phyloP scores from a whole-genome alignment of 2,113 vertebrate species.

The Notarius lentiginosus region DNA sequence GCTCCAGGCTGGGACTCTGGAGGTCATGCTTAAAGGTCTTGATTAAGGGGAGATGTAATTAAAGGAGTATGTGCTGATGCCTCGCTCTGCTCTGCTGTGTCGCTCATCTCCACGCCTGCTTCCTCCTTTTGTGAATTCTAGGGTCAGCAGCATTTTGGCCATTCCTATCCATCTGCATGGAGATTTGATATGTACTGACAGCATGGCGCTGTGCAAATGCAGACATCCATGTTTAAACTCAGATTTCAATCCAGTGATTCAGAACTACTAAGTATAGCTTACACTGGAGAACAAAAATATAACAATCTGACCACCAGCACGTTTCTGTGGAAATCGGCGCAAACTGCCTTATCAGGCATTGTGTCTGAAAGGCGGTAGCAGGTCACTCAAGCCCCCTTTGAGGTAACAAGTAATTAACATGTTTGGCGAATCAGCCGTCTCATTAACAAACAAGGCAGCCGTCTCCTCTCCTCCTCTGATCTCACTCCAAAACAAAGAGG shows the following conservation, averaged over 20 bases:
- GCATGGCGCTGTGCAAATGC: constrained; percentile 39
- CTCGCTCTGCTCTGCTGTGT: neutral
- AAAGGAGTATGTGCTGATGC: constrained; percentile 2
- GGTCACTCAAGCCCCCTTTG: constrained; percentile 43
- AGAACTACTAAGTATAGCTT: neutral
- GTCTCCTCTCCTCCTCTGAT: constrained; percentile 51
- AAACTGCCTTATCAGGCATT: constrained; percentile 29
- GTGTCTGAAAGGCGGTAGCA: constrained; percentile 28
- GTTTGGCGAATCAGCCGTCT: constrained; percentile 49
- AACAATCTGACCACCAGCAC: constrained; percentile 13
- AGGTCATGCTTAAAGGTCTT: constrained; percentile 3
- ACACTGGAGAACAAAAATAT: neutral
- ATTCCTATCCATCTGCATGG: constrained; percentile 39
- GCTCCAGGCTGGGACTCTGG: neutral
- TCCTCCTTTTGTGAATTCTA: constrained; percentile 10
- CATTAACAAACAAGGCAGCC: constrained; percentile 54
- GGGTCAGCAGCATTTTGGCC: constrained; percentile 41
- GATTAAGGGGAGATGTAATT: constrained; percentile 12
- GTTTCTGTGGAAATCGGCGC: constrained; percentile 26
- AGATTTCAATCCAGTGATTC: constrained; percentile 25
- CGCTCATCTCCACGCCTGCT: neutral
- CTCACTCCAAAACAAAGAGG: constrained; percentile 54
- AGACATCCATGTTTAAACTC: constrained; percentile 39
- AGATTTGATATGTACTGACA: constrained; percentile 41
- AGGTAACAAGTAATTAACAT: constrained; percentile 55